Evolutionary conservation across 2,113 vertebrate genomes (phyloP).

Genomic region (Nesogale talazaci): DNA sequence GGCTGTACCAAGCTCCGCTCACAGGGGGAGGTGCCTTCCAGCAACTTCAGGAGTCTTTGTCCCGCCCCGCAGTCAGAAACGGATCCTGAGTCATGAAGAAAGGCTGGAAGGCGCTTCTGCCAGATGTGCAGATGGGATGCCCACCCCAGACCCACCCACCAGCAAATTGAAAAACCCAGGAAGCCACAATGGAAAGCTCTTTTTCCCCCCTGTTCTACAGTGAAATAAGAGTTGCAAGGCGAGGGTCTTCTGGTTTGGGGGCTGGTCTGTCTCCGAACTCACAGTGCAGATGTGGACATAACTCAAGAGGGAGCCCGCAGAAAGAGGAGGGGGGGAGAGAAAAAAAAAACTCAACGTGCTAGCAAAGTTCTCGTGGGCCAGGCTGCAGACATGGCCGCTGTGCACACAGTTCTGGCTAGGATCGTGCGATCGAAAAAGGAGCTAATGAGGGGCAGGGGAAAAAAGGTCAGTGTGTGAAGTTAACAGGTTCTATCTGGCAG

Average conservation of each 20-base stretch:
- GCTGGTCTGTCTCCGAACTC: slow-evolving; percentile 50
- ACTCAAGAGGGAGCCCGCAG: slow-evolving; percentile 32
- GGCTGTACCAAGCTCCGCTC: slow-evolving; percentile 82
- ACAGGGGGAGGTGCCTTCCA: slow-evolving; percentile 74
- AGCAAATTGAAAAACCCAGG: slow-evolving; percentile 45
- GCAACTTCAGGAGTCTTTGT: slow-evolving; percentile 73
- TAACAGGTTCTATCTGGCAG: slow-evolving; percentile 41
- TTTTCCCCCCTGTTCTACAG: slow-evolving; percentile 49
- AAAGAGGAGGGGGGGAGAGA: too few species aligned
- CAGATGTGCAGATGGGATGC: slow-evolving; percentile 65
- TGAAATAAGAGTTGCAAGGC: slow-evolving; percentile 63
- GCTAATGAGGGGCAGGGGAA: background rate
- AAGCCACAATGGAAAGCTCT: slow-evolving; percentile 59
- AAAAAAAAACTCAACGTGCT: slow-evolving; percentile 27
- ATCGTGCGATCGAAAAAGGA: slow-evolving; percentile 24
- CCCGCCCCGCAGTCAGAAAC: slow-evolving; percentile 71
- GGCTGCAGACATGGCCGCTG: background rate
- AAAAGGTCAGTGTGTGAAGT: slow-evolving; percentile 54
- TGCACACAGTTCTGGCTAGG: background rate
- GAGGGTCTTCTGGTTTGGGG: slow-evolving; percentile 59
- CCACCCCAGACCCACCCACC: slow-evolving; percentile 64
- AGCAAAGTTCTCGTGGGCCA: slow-evolving; percentile 4
- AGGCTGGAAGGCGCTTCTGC: slow-evolving; percentile 65
- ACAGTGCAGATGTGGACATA: slow-evolving; percentile 34
- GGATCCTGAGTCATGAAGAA: slow-evolving; percentile 77